Evolutionary conservation across 2,888 invertebrate genomes (phyloP), one percentile per base, ranked within the genome.

Genomic region (Clusia tigrina): DNA sequence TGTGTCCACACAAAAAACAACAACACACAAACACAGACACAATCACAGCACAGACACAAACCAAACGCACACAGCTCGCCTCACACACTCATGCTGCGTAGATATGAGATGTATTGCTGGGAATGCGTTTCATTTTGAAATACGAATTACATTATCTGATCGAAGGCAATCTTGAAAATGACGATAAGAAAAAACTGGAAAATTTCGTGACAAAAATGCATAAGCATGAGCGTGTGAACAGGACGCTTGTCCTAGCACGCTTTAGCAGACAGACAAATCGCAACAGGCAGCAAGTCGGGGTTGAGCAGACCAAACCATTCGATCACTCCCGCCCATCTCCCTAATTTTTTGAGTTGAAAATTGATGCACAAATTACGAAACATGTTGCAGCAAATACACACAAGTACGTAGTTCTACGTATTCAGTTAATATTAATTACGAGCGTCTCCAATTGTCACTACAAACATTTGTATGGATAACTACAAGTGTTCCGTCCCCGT

Each of bases 201-300:
- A 78, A 79, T 79, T 72, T 80, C 80, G 80, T 80, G 80, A 80
- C 80, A 79, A 78, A 77, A 81, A 81, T 80, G 78, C 79, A 76
- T 79, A 81, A 81, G 76, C 76, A 80, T 77, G 76, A 81, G 78
- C 80, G 80, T 80, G 80, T 80, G 80, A 80, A 80, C 78, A 76
- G 71, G 48, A 48, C 48, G 48, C 42, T 42, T 5, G 42, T 42
- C 42, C 42, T 42, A 42, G 42, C 42, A 42, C 42, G n/a, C 22
- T 48, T 42, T 42, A n/a, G 42, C n/a, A n/a, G 42, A 6, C 42
- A 32, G n/a, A n/a, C n/a, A 32, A 6, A 32, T 32, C 32, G 32
- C 32, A 12, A 32, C 6, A 9, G 32, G 6, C 32, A 32, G 32
- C 32, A 9, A 32, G 32, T 32, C 12, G 12, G 32, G n/a, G n/a